phyloP scores from a whole-genome alignment of 2,113 vertebrate genomes.

The Cepphus grylle region DNA sequence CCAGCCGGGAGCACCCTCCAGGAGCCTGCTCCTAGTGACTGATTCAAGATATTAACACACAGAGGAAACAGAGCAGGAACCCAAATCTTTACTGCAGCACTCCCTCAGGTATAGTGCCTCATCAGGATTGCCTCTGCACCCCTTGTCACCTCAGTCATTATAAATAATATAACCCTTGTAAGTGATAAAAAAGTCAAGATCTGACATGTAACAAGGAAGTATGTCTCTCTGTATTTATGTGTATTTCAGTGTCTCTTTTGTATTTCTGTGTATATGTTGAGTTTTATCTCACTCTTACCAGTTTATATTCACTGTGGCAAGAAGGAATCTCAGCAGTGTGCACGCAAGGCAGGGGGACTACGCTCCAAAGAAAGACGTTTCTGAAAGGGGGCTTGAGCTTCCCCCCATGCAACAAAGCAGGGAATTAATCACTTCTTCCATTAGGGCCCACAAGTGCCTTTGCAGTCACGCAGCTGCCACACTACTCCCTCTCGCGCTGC shows the following conservation, averaged over 20 bases:
- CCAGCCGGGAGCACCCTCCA: neutral
- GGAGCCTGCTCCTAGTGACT: neutral
- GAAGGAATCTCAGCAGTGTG: neutral
- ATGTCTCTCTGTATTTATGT: neutral
- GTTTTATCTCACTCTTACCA: neutral
- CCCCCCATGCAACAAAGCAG: accelerated
- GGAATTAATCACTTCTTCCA: neutral
- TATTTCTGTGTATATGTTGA: neutral
- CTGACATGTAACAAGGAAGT: neutral
- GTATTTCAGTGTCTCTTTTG: neutral
- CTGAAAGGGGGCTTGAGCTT: neutral
- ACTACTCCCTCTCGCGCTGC: accelerated
- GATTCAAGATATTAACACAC: neutral
- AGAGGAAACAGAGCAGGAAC: neutral
- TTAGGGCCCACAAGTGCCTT: neutral
- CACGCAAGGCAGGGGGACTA: neutral
- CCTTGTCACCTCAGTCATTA: neutral
- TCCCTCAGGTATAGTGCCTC: neutral
- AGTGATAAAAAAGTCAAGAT: neutral
- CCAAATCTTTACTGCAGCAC: neutral
- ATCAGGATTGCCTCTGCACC: neutral
- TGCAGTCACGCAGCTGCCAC: accelerated
- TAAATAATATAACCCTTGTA: neutral
- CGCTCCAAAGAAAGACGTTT: neutral
- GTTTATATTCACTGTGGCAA: neutral